Percentiles rank a stretch among this genome's conserved stretches.
These are phyloP conservation scores for Himalopsyche japonica DNA, from an alignment of 2,888 invertebrate species.

Conservation along the genomic window DNA sequence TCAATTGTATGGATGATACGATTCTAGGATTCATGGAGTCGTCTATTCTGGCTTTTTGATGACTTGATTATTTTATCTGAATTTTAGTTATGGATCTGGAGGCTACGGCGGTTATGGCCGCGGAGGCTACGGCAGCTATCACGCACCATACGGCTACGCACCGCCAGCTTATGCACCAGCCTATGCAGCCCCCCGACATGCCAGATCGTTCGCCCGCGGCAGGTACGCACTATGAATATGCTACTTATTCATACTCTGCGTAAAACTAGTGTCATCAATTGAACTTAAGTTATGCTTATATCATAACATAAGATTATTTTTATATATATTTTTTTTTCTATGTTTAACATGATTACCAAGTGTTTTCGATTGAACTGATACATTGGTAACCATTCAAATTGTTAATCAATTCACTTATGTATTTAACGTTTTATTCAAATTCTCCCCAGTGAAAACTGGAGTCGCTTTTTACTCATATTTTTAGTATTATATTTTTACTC, in stretches of 20 bases:
- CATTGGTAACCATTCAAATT: neutral
- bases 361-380: neutral
- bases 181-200: conserved; percentile 33
- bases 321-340: neutral
- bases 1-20: no score
- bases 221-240: conserved; percentile 33
- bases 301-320: neutral
- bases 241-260: conserved; percentile 18
- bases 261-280: conserved; percentile 30
- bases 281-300: neutral
- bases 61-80: neutral
- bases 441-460: neutral
- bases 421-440: neutral
- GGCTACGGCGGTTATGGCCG: conserved; percentile 45
- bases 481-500: neutral
- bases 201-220: conserved; percentile 36
- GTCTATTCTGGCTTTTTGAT: conserved; percentile 6
- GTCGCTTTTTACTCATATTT: neutral
- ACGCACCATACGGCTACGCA: conserved; percentile 40
- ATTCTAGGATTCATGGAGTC: neutral
- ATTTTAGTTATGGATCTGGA: conserved; percentile 25
- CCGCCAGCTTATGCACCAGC: conserved; percentile 34
- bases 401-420: neutral
- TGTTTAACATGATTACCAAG: neutral
- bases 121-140: conserved; percentile 47